Conservation (phyloP, 2,113 vertebrate species). For the Piaya cayana region DNA sequence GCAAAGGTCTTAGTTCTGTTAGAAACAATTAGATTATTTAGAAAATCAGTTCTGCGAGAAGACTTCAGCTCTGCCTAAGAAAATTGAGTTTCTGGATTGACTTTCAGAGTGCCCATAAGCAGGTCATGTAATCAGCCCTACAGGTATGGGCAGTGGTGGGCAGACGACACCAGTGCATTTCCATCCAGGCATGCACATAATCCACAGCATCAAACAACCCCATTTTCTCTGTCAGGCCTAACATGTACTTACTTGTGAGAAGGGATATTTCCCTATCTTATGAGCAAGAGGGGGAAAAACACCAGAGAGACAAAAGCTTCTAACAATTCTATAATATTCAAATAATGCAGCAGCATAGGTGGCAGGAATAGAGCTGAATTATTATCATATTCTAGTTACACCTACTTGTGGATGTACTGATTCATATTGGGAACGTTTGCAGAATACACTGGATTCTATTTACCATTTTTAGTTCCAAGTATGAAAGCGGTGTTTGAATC, state of each 20-base stretch:
- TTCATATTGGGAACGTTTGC: not conserved
- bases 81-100: not conserved
- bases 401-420: slow-evolving; percentile 35
- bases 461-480: not conserved
- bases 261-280: not conserved
- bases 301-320: not conserved
- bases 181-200: fast-evolving
- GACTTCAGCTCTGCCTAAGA: not conserved
- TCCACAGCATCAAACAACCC: not conserved
- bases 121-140: not conserved
- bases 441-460: slow-evolving; percentile 6
- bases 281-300: slow-evolving; percentile 32
- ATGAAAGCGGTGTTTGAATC: not conserved
- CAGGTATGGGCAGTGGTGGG: not conserved
- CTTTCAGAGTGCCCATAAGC: not conserved
- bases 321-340: slow-evolving; percentile 25
- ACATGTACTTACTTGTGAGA: not conserved
- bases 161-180: not conserved
- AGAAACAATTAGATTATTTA: not conserved
- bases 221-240: not conserved
- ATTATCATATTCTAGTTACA: slow-evolving; percentile 7
- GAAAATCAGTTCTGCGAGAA: not conserved
- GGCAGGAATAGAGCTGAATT: not conserved
- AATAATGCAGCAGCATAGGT: not conserved
- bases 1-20: not conserved